Percentiles rank a stretch among this genome's conserved stretches.
Evolutionary conservation across 1,140 invertebrate genomes (phyloP).

Genomic region (Macrotrachela quadricornifera): DNA sequence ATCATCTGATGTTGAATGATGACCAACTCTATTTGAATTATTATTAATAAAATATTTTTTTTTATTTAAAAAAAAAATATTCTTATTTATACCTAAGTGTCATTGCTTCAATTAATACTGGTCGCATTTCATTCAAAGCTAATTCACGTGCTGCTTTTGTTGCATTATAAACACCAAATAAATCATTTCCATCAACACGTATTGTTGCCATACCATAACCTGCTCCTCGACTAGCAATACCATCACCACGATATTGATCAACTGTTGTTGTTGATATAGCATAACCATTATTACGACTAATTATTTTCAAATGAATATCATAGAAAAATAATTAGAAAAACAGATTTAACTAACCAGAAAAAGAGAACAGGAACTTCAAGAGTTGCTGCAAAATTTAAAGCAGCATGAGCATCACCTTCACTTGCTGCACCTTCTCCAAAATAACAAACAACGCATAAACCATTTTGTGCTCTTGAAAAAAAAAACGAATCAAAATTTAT

Average conservation of each 20-base stretch:
- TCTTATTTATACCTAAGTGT: constrained; percentile 28
- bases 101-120: constrained; percentile 89
- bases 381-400: constrained; percentile 94
- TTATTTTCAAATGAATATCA: constrained; percentile 17
- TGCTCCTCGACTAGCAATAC: constrained; percentile 56
- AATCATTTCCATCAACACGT: constrained; percentile 87
- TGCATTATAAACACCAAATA: constrained; percentile 78
- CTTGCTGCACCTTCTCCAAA: constrained; percentile 96
- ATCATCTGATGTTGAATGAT: constrained; percentile 97
- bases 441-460: constrained; percentile 67
- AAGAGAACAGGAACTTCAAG: constrained; percentile 81
- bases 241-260: constrained; percentile 73
- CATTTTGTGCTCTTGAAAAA: constrained; percentile 29
- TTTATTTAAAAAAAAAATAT: too few species aligned
- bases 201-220: constrained; percentile 74
- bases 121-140: constrained; percentile 52
- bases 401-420: constrained; percentile 91
- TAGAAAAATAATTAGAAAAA: not conserved
- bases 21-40: constrained; percentile 49
- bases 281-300: constrained; percentile 74
- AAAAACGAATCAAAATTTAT: not conserved
- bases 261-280: constrained; percentile 81
- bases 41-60: too few species aligned
- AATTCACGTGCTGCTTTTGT: constrained; percentile 58
- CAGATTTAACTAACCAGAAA: constrained; percentile 27